A percentile compares a stretch with the other conserved stretches of the same genome.
phyloP scores from a whole-genome alignment of 2,113 vertebrate species.

The Pterocles gutturalis region DNA sequence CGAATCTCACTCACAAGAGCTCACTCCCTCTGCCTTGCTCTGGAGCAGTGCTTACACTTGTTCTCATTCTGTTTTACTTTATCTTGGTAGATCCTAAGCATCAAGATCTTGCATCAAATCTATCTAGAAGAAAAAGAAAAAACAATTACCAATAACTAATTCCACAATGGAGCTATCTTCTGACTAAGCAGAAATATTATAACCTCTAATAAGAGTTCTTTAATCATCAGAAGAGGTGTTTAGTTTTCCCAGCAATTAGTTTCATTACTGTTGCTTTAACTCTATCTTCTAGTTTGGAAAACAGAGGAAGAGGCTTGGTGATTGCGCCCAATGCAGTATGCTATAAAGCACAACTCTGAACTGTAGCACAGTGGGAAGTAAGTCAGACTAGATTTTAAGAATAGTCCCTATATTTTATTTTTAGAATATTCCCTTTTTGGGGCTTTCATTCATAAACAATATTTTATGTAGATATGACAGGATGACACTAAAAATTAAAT shows the following conservation, averaged over 20 bases:
- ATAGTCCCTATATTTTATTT: not conserved
- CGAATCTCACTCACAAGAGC: not conserved
- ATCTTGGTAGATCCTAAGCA: not conserved
- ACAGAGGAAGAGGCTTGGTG: not conserved
- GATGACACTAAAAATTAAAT: not conserved
- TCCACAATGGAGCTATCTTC: not conserved
- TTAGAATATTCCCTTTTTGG: not conserved
- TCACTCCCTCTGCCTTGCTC: not conserved
- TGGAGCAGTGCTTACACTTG: not conserved
- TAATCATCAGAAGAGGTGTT: not conserved
- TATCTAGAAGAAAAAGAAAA: not conserved
- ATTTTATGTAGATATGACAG: not conserved
- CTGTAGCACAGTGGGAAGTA: not conserved
- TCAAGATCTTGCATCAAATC: not conserved
- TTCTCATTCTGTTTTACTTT: not conserved
- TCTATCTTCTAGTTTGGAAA: not conserved
- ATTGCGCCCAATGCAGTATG: not conserved
- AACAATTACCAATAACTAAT: not conserved
- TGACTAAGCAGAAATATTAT: not conserved
- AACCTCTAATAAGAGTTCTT: not conserved
- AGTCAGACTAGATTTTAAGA: not conserved
- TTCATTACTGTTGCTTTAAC: not conserved
- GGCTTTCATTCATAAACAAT: not conserved
- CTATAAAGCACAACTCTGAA: not conserved
- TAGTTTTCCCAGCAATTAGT: not conserved